Conservation (phyloP, 2,113 vertebrate species). For the Cromileptes altivelis region DNA sequence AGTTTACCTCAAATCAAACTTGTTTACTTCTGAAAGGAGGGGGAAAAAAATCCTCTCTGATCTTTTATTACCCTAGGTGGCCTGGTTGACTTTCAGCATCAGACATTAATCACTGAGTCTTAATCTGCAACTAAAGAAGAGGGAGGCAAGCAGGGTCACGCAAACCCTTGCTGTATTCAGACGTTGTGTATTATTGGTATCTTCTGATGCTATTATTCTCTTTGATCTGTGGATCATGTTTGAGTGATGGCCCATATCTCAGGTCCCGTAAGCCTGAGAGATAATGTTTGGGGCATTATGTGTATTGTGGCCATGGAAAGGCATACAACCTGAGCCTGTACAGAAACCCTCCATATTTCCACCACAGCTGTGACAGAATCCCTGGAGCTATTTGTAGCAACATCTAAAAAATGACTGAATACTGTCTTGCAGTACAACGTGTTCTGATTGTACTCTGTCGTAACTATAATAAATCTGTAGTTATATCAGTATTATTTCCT, state of each 20-base stretch:
- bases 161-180: slow-evolving; percentile 31
- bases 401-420: not conserved
- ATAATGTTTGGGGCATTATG: slow-evolving; percentile 51
- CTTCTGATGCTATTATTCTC: slow-evolving; percentile 59
- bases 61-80: slow-evolving; percentile 42
- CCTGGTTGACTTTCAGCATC: slow-evolving; percentile 53
- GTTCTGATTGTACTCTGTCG: not conserved
- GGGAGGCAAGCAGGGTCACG: slow-evolving; percentile 38
- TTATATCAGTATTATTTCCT: not conserved
- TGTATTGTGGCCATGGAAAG: slow-evolving; percentile 12
- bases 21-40: slow-evolving; percentile 42
- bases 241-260: slow-evolving; percentile 58
- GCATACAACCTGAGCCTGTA: slow-evolving; percentile 28
- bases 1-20: slow-evolving; percentile 58
- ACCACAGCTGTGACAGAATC: not conserved
- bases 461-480: not conserved
- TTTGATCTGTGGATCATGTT: slow-evolving; percentile 64
- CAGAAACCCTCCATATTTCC: slow-evolving; percentile 11
- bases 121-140: slow-evolving; percentile 58
- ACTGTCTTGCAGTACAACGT: not conserved
- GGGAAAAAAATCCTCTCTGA: slow-evolving; percentile 53
- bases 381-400: not conserved
- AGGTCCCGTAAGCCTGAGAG: slow-evolving; percentile 44
- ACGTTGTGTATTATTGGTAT: slow-evolving; percentile 34
- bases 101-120: slow-evolving; percentile 58